Evolutionary conservation across 2,888 invertebrate genomes (phyloP).

Genomic region (Microdon myrmicae): DNA sequence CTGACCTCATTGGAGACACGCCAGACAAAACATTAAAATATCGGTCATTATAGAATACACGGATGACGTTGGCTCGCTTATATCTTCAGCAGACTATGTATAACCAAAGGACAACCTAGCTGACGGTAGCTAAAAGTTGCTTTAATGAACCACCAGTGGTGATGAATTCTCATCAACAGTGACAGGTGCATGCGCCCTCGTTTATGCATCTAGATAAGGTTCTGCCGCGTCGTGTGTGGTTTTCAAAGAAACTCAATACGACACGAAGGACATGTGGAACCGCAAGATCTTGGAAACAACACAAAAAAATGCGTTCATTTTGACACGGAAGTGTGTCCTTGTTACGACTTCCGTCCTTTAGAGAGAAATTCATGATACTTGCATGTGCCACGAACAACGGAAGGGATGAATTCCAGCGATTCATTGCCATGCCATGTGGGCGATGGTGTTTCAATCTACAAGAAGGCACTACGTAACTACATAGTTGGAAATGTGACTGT

Average conservation of each 20-base stretch:
- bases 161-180: constrained; percentile 1
- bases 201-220: constrained; percentile 21
- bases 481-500: too few species aligned
- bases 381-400: constrained; percentile 3
- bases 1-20: constrained; percentile 42
- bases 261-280: constrained; percentile 34
- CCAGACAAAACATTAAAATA: constrained; percentile 48
- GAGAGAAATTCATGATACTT: constrained; percentile 19
- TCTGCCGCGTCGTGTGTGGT: constrained; percentile 28
- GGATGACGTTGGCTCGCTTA: constrained; percentile 18
- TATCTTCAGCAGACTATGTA: constrained; percentile 11
- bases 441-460: too few species aligned
- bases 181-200: constrained; percentile 1
- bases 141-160: too few species aligned
- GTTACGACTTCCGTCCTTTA: constrained; percentile 39
- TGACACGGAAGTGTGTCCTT: constrained; percentile 47
- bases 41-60: constrained; percentile 42
- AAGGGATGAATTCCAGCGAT: too few species aligned
- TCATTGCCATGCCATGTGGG: too few species aligned
- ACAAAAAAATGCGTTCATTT: not conserved
- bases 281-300: constrained; percentile 25
- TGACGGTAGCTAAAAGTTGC: not conserved
- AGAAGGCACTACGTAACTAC: too few species aligned
- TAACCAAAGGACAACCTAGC: not conserved
- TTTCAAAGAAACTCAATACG: constrained; percentile 28